A percentile compares a stretch with the other conserved stretches of the same genome.
Evolutionary conservation across 2,888 invertebrate genomes (phyloP).

Genomic region (Bedellia somnulentella): DNA sequence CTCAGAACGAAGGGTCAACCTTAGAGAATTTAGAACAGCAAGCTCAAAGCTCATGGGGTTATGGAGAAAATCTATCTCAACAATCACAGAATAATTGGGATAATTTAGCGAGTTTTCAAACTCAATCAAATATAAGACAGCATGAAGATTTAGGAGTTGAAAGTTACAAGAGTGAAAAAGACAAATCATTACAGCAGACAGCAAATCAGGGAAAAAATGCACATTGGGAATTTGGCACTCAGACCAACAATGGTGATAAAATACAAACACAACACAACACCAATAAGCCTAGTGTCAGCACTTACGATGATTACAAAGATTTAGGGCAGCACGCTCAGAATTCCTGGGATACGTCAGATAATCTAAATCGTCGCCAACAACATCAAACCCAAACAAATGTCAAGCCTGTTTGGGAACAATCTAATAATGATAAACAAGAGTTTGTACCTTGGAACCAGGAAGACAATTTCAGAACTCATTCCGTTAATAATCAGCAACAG

Average conservation of each 20-base stretch:
- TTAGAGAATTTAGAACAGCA: constrained; percentile 18
- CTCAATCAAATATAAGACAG: constrained; percentile 7
- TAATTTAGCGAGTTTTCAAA: too few relatives aligned
- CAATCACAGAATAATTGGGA: constrained; percentile 16
- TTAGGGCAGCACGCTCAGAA: constrained; percentile 14
- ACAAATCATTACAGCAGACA: too few relatives aligned
- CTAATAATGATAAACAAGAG: constrained; percentile 6
- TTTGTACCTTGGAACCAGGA: neutral
- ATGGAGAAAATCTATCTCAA: constrained; percentile 10
- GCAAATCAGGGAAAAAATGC: too few relatives aligned
- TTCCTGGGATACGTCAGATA: constrained; percentile 4
- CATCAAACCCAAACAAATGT: constrained; percentile 1
- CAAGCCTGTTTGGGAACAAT: constrained; percentile 7
- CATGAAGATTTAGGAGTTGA: too few relatives aligned
- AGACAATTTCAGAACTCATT: neutral
- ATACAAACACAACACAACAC: neutral
- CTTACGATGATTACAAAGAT: constrained; percentile 7
- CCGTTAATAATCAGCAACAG: neutral
- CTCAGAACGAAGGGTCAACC: constrained; percentile 14
- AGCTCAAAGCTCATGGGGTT: constrained; percentile 14
- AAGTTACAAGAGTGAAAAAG: too few relatives aligned
- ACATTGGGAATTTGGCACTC: too few relatives aligned
- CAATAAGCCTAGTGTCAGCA: neutral
- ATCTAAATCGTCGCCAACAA: constrained; percentile 6
- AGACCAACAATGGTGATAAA: too few relatives aligned